Evolutionary conservation across 1,140 invertebrate genomes (phyloP), one percentile per base, ranked within the genome.

Genomic region (Leptinotarsa lineolata): DNA sequence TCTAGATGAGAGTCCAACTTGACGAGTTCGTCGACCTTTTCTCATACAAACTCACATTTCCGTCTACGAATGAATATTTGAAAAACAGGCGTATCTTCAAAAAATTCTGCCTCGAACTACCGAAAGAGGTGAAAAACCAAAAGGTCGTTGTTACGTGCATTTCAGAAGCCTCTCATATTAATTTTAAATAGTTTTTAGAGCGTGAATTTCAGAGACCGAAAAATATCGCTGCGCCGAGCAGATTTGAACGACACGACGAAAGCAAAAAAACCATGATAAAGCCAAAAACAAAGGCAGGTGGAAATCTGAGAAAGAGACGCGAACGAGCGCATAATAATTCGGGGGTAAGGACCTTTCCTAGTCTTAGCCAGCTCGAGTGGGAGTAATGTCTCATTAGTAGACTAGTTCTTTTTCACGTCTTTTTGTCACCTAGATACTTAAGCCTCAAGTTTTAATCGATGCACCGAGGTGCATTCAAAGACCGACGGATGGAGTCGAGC

Each of bases 331-430:
- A 54, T 54, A 54, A 71, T 72, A 69, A 39, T 69, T 69, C 68
- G 68, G 68, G 68, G 68, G 45, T 69, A 69, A 69, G 68, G 68
- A 69, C 68, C 68, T 69, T 69, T 59, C 46, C 46, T 59, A 59
- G 68, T 69, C 68, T 69, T 69, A 69, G 46, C 68, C 68, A 72
- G 64, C 66, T 77, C 72, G 70, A 80, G 79, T 79, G 79, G 79
- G 79, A 77, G 79, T 80, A 78, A 80, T 80, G 79, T 78, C 79
- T 80, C 77, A 80, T 80, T 80, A 80, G 79, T 74, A 70, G 76
- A 76, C 75, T 72, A 72, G 72, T 76, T 78, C 69, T 72, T 74
- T 76, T 78, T 70, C 61, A 64, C 65, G 68, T 65, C 69, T 79
- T 77, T 77, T 77, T 78, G 72, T 72, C 73, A 77, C 71, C 73